These are phyloP conservation scores for Dugesia japonica DNA, from an alignment of 2,888 invertebrate species.

Conservation along the genomic window DNA sequence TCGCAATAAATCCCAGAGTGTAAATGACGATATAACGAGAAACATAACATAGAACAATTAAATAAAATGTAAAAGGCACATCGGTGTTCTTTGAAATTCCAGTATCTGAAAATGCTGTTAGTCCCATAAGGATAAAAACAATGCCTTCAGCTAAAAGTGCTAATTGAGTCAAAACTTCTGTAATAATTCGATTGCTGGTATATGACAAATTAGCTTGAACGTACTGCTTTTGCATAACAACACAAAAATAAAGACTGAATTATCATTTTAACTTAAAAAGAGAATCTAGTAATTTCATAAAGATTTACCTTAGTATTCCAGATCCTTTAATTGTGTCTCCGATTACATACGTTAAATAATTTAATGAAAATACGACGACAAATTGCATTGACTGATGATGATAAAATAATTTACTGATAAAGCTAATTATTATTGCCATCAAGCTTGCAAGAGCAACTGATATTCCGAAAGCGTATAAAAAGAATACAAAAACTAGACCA, in stretches of 20 bases:
- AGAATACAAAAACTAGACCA: not conserved
- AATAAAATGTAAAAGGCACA: not conserved
- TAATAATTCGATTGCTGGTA: not conserved
- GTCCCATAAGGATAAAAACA: conserved; percentile 23
- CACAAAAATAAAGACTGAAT: conserved; percentile 22
- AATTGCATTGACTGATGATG: conserved; percentile 12
- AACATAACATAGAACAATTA: not conserved
- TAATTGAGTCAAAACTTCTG: conserved; percentile 22
- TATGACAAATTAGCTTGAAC: conserved; percentile 23
- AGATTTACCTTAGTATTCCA: not conserved
- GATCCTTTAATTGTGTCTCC: conserved; percentile 8
- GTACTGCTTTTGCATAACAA: conserved; percentile 17
- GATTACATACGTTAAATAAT: conserved; percentile 17
- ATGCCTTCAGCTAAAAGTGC: conserved; percentile 16
- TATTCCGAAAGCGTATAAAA: not conserved
- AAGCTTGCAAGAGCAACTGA: not conserved
- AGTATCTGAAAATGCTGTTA: conserved; percentile 22
- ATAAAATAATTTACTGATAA: conserved; percentile 20
- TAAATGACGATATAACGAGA: conserved; percentile 9
- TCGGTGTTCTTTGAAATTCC: not conserved
- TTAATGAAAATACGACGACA: not conserved
- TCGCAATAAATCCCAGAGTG: conserved; percentile 10
- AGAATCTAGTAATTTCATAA: not conserved
- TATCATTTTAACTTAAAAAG: no score
- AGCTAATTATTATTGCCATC: conserved; percentile 24